A percentile compares a stretch with the other conserved stretches of the same genome.
phyloP scores from a whole-genome alignment of 2,113 vertebrate species.

The Anguilla japonica region DNA sequence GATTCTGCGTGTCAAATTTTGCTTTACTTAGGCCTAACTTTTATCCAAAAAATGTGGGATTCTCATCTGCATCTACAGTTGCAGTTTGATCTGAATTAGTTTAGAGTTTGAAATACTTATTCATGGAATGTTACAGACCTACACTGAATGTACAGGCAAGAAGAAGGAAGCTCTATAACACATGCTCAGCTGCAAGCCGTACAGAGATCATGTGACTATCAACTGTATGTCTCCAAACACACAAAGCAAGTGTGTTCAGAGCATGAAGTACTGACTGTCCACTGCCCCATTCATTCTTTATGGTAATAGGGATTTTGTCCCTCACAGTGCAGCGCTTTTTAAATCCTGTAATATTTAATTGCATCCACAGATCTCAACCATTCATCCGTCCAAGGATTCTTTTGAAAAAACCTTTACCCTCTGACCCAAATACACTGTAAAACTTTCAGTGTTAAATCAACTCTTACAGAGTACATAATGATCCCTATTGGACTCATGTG shows the following conservation, averaged over 20 bases:
- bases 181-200: not conserved
- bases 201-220: not conserved
- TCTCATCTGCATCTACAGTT: too few species aligned
- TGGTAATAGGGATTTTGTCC: not conserved
- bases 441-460: too few species aligned
- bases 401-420: too few species aligned
- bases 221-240: not conserved
- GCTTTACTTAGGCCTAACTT: too few species aligned
- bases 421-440: too few species aligned
- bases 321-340: not conserved
- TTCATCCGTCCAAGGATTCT: too few species aligned
- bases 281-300: not conserved
- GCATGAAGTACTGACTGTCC: constrained; percentile 10
- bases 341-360: not conserved
- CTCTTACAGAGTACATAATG: too few species aligned
- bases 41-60: too few species aligned
- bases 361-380: too few species aligned
- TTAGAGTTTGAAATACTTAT: not conserved
- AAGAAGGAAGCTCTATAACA: not conserved
- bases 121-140: not conserved
- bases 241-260: constrained; percentile 2
- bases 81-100: not conserved
- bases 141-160: not conserved
- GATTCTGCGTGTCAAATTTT: too few species aligned
- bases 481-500: too few species aligned